Conservation (phyloP, 2,113 vertebrate genomes). For the Azemiops feae region DNA sequence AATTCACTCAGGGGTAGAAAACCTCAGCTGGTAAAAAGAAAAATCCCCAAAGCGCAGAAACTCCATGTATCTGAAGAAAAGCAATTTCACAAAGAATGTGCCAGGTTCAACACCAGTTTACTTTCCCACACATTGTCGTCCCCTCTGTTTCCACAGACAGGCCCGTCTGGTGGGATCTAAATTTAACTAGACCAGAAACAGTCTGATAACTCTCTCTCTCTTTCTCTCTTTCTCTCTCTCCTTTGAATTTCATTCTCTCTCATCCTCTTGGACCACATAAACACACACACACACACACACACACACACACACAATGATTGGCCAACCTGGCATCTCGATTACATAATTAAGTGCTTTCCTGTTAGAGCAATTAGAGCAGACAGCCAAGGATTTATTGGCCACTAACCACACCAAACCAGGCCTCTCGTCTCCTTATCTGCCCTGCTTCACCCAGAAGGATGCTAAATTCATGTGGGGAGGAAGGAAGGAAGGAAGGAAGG, state of each 20-base stretch:
- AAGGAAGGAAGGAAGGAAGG: neutral
- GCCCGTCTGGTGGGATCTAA: slow-evolving; percentile 45
- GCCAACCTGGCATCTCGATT: slow-evolving; percentile 26
- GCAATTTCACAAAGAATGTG: neutral
- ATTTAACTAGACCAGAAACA: slow-evolving; percentile 56
- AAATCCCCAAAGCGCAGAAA: neutral
- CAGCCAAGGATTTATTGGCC: slow-evolving; percentile 47
- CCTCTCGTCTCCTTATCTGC: slow-evolving; percentile 32
- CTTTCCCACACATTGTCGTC: slow-evolving; percentile 44
- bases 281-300: neutral
- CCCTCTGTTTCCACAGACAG: slow-evolving; percentile 43
- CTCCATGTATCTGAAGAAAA: neutral
- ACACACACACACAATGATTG: neutral
- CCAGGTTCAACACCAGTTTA: slow-evolving; percentile 53
- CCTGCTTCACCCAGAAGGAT: slow-evolving; percentile 24
- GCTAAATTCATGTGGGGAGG: slow-evolving; percentile 37
- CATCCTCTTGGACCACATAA: neutral
- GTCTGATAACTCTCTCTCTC: slow-evolving; percentile 47
- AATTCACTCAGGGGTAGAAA: neutral
- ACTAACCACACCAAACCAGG: neutral
- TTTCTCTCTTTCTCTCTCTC: neutral
- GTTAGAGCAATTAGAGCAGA: slow-evolving; percentile 44
- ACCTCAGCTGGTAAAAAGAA: neutral
- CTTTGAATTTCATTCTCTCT: neutral
- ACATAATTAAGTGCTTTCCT: slow-evolving; percentile 56